Evolutionary conservation across 2,113 vertebrate species (phyloP), one percentile per base, ranked within the genome.

Genomic region (Typhlomys cinereus): DNA sequence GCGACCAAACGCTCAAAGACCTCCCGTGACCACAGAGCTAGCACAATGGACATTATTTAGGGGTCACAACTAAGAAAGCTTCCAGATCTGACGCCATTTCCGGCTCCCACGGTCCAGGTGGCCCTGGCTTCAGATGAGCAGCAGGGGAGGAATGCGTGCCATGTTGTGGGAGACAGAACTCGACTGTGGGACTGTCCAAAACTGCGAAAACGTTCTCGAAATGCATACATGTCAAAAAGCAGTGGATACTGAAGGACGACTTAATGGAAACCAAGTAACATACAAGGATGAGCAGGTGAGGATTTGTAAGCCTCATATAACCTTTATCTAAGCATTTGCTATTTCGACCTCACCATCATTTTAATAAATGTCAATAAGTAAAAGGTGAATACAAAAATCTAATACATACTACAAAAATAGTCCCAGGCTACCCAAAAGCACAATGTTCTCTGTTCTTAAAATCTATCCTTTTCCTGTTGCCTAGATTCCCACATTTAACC

Each of bases 331-430:
- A 54, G 41, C 18, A 48, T 66, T 91, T 78, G 88, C 18, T 5
- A 89, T 78, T 82, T 89, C 78, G n/a, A 67, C 52, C 73, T 83
- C 25, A 87, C 78, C 64, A 57, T 92, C 90, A 80, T 59, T 81
- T 90, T 50, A 79, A 85, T 69, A 88, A 74, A 54, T 34, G 86
- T 54, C 73, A 3, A 52, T 91, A 88, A 85, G 90, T 75, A 11
- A 50, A 70, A 59, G 85, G 62, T 88, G 9, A n/a, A 85, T 50
- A n/a, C 21, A 74, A 75, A n/a, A 81, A 57, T 2, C 36, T 85
- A 75, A 89, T 61, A 46, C 44, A 50, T 4, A 74, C 0, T 0
- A 1, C 76, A 66, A 13, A 82, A 41, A 79, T 21, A 25, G 29
- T 62, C 84, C 87, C 48, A 93, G 80, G 89, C 89, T 44, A 69